Evolutionary conservation across 1,140 invertebrate genomes (phyloP).

Genomic region (Trachelipus rathkii): DNA sequence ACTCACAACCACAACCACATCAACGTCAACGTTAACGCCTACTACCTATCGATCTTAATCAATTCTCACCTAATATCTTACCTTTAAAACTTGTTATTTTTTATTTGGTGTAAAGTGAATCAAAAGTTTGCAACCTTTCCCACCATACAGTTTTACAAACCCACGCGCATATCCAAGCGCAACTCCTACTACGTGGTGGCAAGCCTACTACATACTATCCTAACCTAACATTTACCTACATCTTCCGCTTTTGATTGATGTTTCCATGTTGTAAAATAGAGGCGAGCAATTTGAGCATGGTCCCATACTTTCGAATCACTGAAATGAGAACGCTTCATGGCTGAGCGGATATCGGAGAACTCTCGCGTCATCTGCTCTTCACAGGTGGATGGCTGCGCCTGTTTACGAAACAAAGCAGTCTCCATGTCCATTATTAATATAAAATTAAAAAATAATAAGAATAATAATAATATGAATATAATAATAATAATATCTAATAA

Average conservation of each 20-base stretch:
- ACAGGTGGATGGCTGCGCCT: constrained; percentile 87
- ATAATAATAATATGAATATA: no score
- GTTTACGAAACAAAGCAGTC: constrained; percentile 44
- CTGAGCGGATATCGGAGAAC: constrained; percentile 92
- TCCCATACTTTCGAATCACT: constrained; percentile 94
- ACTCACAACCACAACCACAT: no score
- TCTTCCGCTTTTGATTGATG: constrained; percentile 88
- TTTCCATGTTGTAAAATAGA: constrained; percentile 91
- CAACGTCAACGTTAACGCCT: no score
- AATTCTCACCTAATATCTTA: no score
- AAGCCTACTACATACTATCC: background rate
- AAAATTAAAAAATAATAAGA: no score
- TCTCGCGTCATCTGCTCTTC: constrained; percentile 92
- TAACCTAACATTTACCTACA: constrained; percentile 56
- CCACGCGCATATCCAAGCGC: constrained; percentile 16
- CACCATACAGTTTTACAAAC: constrained; percentile 25
- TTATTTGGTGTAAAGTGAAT: no score
- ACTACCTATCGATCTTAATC: no score
- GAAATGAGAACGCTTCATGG: constrained; percentile 98
- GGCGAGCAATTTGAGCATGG: constrained; percentile 85
- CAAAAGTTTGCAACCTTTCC: no score
- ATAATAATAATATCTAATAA: no score
- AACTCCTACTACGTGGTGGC: background rate
- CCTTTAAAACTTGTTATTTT: no score
- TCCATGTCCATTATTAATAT: no score